Evolutionary conservation across 2,797 vertebrate genomes (phyloP), one percentile per base, ranked within the genome.

Genomic region (Protonibea diacanthus): DNA sequence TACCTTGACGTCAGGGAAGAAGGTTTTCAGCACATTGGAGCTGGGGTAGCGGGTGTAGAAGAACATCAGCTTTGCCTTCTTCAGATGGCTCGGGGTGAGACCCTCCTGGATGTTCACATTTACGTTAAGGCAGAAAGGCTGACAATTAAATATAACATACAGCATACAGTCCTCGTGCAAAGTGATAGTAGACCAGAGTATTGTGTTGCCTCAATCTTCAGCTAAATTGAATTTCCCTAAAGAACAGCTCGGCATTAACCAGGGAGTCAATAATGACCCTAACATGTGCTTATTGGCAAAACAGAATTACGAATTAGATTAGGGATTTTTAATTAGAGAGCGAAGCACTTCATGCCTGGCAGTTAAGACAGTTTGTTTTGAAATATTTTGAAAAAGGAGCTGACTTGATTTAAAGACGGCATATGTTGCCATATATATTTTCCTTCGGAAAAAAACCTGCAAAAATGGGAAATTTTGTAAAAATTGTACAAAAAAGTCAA

Each of bases 31-130:
- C 78, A 98, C 94, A 57, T 94, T 95, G 82, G 98, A 98, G 94
- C 97, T 98, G 51, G 98, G 98, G 79, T 99, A 99, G 78, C 98
- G 97, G 2, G 97, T 97, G 92, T 98, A 99, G 95, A 99, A 99
- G 92, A 99, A 99, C 97, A 99, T 98, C 70, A 99, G 93, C 76
- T 99, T 99, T 68, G 98, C 98, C 87, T 99, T 99, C 95, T 97
- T 99, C 95, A 99, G 92, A 92, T 99, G 98, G 76, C 96, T 93
- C 0, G 98, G 97, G n/a, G 96, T 98, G 89, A 99, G 94, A 0
- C 96, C 96, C 86, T 99, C 98, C 95, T 98, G 97, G 89, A 97
- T 96, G 94, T 97, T 88, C 84, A 85, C 29, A 2, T 63, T 83
- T 45, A 67, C 10, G 95, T 97, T 94, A 98, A 97, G 96, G 95